Percentiles rank a stretch among this genome's conserved stretches.
Conservation (phyloP, 1,140 invertebrate genomes). For the Drosophila biarmipes region DNA sequence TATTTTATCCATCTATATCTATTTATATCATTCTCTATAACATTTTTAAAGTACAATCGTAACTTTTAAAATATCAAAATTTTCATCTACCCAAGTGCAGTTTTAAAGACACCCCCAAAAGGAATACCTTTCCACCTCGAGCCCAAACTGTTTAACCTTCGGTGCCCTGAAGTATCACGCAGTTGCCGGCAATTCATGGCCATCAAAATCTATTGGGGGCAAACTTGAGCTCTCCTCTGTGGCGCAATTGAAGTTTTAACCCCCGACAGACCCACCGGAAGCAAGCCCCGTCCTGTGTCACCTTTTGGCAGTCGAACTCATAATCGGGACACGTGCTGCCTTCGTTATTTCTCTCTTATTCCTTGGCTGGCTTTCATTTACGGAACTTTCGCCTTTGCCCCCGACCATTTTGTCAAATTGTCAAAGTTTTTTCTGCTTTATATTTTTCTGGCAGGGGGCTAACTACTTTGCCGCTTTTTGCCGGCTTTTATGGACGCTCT, state of each 20-base stretch:
- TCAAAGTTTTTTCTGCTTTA: slow-evolving; percentile 65
- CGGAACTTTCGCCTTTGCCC: slow-evolving; percentile 21
- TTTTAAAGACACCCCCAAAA: not conserved
- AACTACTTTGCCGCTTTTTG: slow-evolving; percentile 58
- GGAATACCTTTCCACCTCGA: not conserved
- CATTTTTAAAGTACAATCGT: not conserved
- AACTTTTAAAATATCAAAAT: not conserved
- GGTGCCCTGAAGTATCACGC: slow-evolving; percentile 13
- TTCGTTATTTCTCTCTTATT: slow-evolving; percentile 68
- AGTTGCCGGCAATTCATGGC: slow-evolving; percentile 29
- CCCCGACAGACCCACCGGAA: slow-evolving; percentile 5
- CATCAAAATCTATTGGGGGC: slow-evolving; percentile 49
- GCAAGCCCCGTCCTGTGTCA: slow-evolving; percentile 13
- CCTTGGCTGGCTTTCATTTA: slow-evolving; percentile 48
- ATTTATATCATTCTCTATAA: not conserved
- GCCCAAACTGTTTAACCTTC: slow-evolving; percentile 16
- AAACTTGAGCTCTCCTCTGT: slow-evolving; percentile 40
- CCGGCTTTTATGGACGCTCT: slow-evolving; percentile 72
- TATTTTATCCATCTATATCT: not conserved
- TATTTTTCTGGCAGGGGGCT: slow-evolving; percentile 17
- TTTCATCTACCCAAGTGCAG: not conserved
- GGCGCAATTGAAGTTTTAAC: slow-evolving; percentile 31
- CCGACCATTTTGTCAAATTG: slow-evolving; percentile 55
- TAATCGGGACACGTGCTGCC: slow-evolving; percentile 77
- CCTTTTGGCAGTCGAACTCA: slow-evolving; percentile 53